Conservation (phyloP, 2,888 invertebrate genomes). For the Ichneumoninae sp. region DNA sequence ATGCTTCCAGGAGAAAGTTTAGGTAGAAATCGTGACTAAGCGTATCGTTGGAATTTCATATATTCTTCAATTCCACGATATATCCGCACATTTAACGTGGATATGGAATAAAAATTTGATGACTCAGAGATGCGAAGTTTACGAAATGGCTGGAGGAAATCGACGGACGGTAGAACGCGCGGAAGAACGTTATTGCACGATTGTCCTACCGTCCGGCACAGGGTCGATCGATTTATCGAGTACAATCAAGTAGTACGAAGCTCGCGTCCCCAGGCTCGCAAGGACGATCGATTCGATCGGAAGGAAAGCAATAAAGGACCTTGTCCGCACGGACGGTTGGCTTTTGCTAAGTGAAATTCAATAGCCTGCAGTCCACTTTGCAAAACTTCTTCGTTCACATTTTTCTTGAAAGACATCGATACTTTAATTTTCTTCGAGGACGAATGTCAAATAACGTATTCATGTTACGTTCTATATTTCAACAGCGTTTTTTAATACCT, state of each 20-base stretch:
- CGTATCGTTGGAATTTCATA: background rate
- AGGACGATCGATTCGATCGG: slow-evolving; percentile 48
- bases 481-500: too few species aligned
- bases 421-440: background rate
- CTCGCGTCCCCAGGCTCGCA: slow-evolving; percentile 29
- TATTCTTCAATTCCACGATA: background rate
- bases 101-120: background rate
- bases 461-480: background rate
- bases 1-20: background rate
- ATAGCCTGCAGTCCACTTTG: slow-evolving; percentile 1
- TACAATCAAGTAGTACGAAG: background rate
- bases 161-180: slow-evolving; percentile 8
- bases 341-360: slow-evolving; percentile 27
- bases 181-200: slow-evolving; percentile 18
- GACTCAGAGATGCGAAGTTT: slow-evolving; percentile 8
- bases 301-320: slow-evolving; percentile 50
- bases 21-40: background rate
- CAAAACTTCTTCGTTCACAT: slow-evolving; percentile 5
- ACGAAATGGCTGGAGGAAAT: background rate
- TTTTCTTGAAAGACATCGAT: background rate
- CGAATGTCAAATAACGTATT: background rate
- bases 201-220: slow-evolving; percentile 12
- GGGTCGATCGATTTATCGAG: slow-evolving; percentile 52
- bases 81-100: background rate
- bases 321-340: slow-evolving; percentile 35